Base-by-base conservation (phyloP, 2,113 vertebrate genomes). In the Leiothrix lutea region DNA sequence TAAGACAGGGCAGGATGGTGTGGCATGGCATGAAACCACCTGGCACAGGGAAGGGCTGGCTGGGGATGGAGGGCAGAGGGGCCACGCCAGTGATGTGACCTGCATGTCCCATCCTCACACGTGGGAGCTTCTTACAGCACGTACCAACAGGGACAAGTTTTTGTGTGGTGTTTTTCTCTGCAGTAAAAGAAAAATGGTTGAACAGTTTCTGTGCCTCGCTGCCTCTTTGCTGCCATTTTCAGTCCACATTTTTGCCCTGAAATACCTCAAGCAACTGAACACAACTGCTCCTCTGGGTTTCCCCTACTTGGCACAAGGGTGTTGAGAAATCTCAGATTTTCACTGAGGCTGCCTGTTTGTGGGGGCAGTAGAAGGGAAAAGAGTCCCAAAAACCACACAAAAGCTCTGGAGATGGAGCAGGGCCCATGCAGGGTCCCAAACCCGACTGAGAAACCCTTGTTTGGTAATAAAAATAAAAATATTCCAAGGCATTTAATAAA, bases 381-480 rank as follows among this genome's bases (percentile, higher is more conserved):
- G 62, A 85, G 42, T 80, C 70, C 45, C 87, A 62, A 16, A 80
- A 92, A 95, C 17, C 66, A 81, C 54, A 58, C 2, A 5, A 91
- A 87, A 80, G 9, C 66, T 54, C 74, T 79, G 64, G 71, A 80
- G 88, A 83, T 74, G 47, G 69, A 69, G 75, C 31, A 84, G 72
- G 42, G 47, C 85, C 85, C 81, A 57, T 1, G 1, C 15, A 4
- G 88, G 66, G 82, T 90, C 80, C 86, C 38, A 79, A 51, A 81
- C 33, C 60, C 82, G 60, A 88, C 92, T 92, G 88, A 94, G 94
- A 86, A 93, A 58, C 80, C 71, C 84, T 94, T 96, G 94, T 77
- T 91, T 62, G n/a, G 91, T 35, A 93, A 95, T 86, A 87, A 96
- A 92, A 94, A 95, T 85, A 87, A 96, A 92, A 95, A 93, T 95